These are phyloP conservation scores for Bovichtus diacanthus DNA, from an alignment of 2,797 vertebrate genomes.

Conservation along the genomic window DNA sequence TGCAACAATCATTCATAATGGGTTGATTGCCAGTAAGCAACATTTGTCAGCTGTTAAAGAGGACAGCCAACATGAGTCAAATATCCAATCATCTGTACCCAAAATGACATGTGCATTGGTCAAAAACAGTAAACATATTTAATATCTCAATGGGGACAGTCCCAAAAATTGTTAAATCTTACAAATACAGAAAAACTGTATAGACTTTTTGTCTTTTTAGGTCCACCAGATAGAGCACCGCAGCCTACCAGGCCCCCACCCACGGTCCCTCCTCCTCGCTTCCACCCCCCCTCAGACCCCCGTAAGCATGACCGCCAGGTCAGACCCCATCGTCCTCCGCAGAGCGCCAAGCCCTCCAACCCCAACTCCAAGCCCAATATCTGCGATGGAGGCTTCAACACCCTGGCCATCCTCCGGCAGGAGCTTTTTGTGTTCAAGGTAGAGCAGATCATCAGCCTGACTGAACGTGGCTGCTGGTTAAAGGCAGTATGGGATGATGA, in stretches of 20 bases:
- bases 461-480: background rate
- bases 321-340: conserved; percentile 92
- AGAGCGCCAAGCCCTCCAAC: conserved; percentile 92
- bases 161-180: background rate
- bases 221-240: conserved; percentile 95
- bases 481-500: conserved; percentile 1
- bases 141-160: background rate
- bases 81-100: conserved; percentile 27
- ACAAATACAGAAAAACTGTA: conserved; percentile 7
- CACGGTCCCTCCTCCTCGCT: conserved; percentile 93
- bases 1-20: conserved; percentile 29
- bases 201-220: conserved; percentile 74
- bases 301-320: conserved; percentile 93
- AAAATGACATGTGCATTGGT: conserved; percentile 26
- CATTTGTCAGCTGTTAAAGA: conserved; percentile 66
- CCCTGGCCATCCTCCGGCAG: conserved; percentile 95
- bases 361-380: conserved; percentile 97
- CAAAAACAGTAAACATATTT: conserved; percentile 8
- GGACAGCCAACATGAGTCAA: conserved; percentile 61
- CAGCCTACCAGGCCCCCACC: conserved; percentile 96
- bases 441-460: conserved; percentile 32
- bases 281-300: conserved; percentile 91
- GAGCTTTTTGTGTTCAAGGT: conserved; percentile 99
- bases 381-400: conserved; percentile 99
- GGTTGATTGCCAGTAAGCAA: conserved; percentile 51